phyloP scores from a whole-genome alignment of 2,797 vertebrate species.

The Gymnoscopelus braueri region DNA sequence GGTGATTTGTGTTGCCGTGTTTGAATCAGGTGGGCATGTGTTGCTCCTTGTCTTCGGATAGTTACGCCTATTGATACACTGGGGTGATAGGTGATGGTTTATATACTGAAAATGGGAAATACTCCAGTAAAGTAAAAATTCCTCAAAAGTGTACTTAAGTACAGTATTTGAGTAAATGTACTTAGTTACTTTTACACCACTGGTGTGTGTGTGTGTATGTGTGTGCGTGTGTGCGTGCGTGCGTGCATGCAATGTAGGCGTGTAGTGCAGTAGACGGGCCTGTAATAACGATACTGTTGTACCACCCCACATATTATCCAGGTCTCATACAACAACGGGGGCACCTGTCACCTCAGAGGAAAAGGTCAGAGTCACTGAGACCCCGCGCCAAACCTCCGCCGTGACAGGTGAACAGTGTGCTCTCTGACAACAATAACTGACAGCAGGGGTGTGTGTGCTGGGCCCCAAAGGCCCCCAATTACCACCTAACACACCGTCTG shows the following conservation, averaged over 20 bases:
- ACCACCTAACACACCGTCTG: slow-evolving; percentile 56
- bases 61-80: neutral
- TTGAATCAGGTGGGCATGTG: too few species aligned
- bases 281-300: slow-evolving; percentile 34
- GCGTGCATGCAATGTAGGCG: slow-evolving; percentile 19
- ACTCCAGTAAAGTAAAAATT: too few species aligned
- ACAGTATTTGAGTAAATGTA: too few species aligned
- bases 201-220: too few species aligned
- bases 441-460: slow-evolving; percentile 43
- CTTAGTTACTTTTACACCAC: too few species aligned
- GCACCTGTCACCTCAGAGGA: slow-evolving; percentile 56
- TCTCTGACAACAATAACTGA: slow-evolving; percentile 68
- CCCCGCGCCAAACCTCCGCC: slow-evolving; percentile 9
- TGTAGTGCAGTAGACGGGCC: slow-evolving; percentile 34
- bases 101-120: too few species aligned
- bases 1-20: too few species aligned
- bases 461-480: slow-evolving; percentile 71
- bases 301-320: slow-evolving; percentile 46
- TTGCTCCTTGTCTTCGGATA: too few species aligned
- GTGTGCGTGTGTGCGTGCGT: too few species aligned
- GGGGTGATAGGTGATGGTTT: too few species aligned
- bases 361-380: slow-evolving; percentile 67
- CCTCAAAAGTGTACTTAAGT: too few species aligned
- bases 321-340: slow-evolving; percentile 38
- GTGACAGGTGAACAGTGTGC: slow-evolving; percentile 58